Conservation (phyloP, 2,888 invertebrate species). For the Scrobipalpa costella region DNA sequence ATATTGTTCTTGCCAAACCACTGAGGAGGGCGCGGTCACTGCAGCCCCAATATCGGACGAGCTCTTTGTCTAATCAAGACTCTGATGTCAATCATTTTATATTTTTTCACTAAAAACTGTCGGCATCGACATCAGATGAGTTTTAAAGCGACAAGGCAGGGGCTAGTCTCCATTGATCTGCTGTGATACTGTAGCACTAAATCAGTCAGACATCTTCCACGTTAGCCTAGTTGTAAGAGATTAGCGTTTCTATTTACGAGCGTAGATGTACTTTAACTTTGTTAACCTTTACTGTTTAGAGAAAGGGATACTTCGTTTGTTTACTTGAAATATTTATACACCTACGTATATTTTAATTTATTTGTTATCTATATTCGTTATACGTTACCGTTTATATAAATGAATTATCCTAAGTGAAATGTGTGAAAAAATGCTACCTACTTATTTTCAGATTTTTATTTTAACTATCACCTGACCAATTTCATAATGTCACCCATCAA, state of each 20-base stretch:
- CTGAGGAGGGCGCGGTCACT: slow-evolving; percentile 41
- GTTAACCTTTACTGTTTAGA: slow-evolving; percentile 75
- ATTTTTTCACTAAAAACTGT: slow-evolving; percentile 2
- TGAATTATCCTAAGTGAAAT: slow-evolving; percentile 69
- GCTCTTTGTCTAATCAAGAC: slow-evolving; percentile 39
- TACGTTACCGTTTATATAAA: slow-evolving; percentile 66
- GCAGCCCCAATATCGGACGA: slow-evolving; percentile 38
- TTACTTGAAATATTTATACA: slow-evolving; percentile 70
- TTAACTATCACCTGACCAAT: slow-evolving; percentile 77
- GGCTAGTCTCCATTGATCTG: slow-evolving; percentile 68
- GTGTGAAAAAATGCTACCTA: slow-evolving; percentile 79
- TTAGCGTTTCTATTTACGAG: slow-evolving; percentile 74
- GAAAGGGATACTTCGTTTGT: slow-evolving; percentile 68
- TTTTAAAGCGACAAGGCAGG: slow-evolving; percentile 46
- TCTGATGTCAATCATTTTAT: slow-evolving; percentile 8
- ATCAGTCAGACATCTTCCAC: slow-evolving; percentile 74
- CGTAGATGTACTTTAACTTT: slow-evolving; percentile 69
- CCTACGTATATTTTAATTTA: slow-evolving; percentile 59
- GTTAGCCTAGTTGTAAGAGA: slow-evolving; percentile 74
- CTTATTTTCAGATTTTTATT: slow-evolving; percentile 81
- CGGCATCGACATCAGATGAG: slow-evolving; percentile 31
- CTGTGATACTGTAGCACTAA: slow-evolving; percentile 79
- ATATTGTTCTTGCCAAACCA: slow-evolving; percentile 44
- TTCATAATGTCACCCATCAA: slow-evolving; percentile 65
- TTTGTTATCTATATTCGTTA: slow-evolving; percentile 70